Conservation (phyloP, 2,888 invertebrate species). For the Eristalis tenax region DNA sequence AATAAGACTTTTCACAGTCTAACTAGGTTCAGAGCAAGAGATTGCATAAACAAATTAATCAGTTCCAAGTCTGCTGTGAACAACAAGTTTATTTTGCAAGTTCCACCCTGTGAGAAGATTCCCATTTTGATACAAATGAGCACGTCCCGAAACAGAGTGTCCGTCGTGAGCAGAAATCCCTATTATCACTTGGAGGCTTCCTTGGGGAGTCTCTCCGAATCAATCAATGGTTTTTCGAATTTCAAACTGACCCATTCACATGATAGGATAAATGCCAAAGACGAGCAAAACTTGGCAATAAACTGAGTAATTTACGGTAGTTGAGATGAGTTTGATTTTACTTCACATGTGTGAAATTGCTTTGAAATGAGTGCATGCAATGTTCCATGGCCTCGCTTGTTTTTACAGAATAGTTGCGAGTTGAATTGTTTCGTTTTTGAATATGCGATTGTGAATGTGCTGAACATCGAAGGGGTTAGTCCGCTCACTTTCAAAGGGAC, state of each 20-base stretch:
- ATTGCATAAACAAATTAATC: constrained; percentile 43
- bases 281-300: background rate
- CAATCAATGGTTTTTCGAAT: constrained; percentile 63
- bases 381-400: background rate
- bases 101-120: background rate
- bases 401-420: no score
- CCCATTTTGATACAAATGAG: constrained; percentile 30
- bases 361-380: constrained; percentile 45
- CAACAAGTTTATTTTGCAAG: background rate
- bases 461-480: no score
- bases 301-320: constrained; percentile 56
- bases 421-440: no score
- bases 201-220: constrained; percentile 36
- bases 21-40: background rate
- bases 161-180: constrained; percentile 29
- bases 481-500: no score
- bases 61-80: background rate
- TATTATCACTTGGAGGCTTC: constrained; percentile 41
- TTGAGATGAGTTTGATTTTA: background rate
- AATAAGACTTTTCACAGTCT: background rate
- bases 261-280: constrained; percentile 48
- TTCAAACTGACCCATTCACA: constrained; percentile 40
- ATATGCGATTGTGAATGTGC: no score
- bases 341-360: constrained; percentile 6
- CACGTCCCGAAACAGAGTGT: constrained; percentile 21